Conservation (phyloP, 1,140 invertebrate species). For the Globodera rostochiensis region DNA sequence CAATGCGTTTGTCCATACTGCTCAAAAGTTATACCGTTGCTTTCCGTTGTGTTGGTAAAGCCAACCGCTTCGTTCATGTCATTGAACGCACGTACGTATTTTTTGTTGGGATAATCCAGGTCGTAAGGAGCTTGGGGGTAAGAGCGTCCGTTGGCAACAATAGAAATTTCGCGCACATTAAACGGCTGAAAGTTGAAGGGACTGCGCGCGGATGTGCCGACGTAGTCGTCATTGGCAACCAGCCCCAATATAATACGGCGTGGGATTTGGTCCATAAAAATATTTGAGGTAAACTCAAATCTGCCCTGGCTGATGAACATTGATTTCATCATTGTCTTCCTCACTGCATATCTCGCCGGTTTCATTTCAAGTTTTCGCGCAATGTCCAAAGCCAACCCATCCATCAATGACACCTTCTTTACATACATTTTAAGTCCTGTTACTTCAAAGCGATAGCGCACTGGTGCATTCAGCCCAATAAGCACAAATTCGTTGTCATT, state of each 20-base stretch:
- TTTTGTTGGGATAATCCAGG: conserved; percentile 28
- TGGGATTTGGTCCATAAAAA: conserved; percentile 31
- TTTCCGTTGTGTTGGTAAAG: neutral
- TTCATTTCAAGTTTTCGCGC: conserved; percentile 6
- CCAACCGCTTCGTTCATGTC: conserved; percentile 29
- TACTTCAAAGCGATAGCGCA: neutral
- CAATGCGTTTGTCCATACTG: neutral
- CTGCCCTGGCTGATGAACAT: conserved; percentile 21
- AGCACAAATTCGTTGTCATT: neutral
- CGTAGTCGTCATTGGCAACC: conserved; percentile 16
- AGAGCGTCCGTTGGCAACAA: neutral
- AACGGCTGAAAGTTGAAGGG: conserved; percentile 33
- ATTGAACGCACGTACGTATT: conserved; percentile 23
- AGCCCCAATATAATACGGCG: conserved; percentile 14
- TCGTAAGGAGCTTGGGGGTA: conserved; percentile 19
- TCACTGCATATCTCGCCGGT: conserved; percentile 15
- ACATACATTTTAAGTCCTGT: neutral
- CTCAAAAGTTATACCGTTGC: neutral
- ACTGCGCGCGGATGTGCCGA: conserved; percentile 4
- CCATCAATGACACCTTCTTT: conserved; percentile 4
- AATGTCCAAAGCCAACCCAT: conserved; percentile 27
- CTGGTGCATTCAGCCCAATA: neutral
- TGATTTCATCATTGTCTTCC: conserved; percentile 24
- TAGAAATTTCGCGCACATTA: conserved; percentile 27
- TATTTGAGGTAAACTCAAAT: conserved; percentile 16